phyloP scores from a whole-genome alignment of 2,797 vertebrate species.

The Dendrocincla fuliginosa region DNA sequence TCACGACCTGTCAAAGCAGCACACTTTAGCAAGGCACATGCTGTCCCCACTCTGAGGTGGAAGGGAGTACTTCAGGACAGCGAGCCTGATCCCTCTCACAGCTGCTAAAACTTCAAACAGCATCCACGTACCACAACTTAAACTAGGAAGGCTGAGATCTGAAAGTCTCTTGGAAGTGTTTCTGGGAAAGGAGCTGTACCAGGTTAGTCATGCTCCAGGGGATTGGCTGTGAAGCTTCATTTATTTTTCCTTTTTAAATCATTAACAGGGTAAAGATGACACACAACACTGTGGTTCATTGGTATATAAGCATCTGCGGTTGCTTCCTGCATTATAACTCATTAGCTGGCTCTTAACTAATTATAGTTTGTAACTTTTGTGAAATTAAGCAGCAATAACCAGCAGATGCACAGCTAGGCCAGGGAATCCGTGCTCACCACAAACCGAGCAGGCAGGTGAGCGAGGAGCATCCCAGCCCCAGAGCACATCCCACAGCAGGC shows the following conservation, averaged over 20 bases:
- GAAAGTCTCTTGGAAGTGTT: neutral
- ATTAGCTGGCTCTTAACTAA: neutral
- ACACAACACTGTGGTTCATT: neutral
- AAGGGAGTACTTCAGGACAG: constrained; percentile 23
- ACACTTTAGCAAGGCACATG: neutral
- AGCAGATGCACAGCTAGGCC: neutral
- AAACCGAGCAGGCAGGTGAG: neutral
- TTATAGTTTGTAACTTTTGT: neutral
- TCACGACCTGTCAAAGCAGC: neutral
- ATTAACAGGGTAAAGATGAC: neutral
- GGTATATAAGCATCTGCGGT: neutral
- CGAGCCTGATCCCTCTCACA: neutral
- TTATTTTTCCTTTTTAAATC: neutral
- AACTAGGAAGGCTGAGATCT: neutral
- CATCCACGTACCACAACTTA: rapidly evolving
- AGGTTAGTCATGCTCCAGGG: neutral
- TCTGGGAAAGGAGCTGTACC: neutral
- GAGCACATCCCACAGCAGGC: neutral
- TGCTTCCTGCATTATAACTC: neutral
- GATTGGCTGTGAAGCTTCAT: neutral
- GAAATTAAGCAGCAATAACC: neutral
- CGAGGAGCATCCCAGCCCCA: rapidly evolving
- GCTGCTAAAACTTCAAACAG: neutral
- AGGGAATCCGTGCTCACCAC: rapidly evolving
- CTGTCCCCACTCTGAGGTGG: neutral